A percentile compares a stretch with the other conserved stretches of the same genome.
Conservation (phyloP, 2,113 vertebrate species). For the Bujurquina vittata region DNA sequence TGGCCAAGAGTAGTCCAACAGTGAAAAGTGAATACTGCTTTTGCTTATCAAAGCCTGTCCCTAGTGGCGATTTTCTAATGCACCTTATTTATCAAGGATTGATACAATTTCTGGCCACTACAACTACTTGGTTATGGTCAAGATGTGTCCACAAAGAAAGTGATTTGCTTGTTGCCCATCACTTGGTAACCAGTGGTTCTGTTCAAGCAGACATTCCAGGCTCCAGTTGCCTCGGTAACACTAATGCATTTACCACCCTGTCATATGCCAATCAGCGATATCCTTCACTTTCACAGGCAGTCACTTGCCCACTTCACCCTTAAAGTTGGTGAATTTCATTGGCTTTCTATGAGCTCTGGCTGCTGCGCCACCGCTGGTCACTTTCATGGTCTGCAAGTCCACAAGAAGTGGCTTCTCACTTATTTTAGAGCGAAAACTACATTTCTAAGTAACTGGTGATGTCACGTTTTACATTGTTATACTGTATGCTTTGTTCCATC, state of each 20-base stretch:
- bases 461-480: not conserved
- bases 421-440: not conserved
- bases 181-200: not conserved
- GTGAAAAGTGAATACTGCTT: not conserved
- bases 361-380: too few relatives aligned
- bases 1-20: not conserved
- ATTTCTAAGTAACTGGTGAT: not conserved
- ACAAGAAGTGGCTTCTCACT: not conserved
- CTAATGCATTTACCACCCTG: not conserved
- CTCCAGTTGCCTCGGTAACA: not conserved
- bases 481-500: not conserved
- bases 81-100: not conserved
- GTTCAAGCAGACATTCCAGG: not conserved
- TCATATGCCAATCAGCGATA: not conserved
- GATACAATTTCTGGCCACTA: not conserved
- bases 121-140: not conserved
- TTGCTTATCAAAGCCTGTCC: too few relatives aligned
- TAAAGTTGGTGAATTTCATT: not conserved
- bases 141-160: not conserved
- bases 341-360: not conserved
- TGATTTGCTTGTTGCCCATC: not conserved
- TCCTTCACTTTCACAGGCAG: not conserved
- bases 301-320: not conserved
- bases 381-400: not conserved
- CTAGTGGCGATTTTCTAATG: too few relatives aligned